Evolutionary conservation across 2,113 vertebrate species (phyloP).

Genomic region (Trichomycterus rosablanca): DNA sequence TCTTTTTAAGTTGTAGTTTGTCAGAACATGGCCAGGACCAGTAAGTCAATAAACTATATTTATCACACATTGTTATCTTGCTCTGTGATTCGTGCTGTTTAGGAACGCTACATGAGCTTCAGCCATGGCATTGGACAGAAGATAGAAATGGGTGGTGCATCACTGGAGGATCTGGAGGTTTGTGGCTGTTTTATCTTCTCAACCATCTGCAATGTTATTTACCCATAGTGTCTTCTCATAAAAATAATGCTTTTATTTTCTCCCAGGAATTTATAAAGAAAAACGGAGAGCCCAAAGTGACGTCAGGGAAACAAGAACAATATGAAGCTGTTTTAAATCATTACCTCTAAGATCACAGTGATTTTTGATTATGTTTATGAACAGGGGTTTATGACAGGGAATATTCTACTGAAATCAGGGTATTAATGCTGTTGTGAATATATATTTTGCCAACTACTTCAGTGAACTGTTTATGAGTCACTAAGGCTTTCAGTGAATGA

Average conservation of each 20-base stretch:
- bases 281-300: constrained; percentile 55
- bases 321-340: constrained; percentile 62
- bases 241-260: constrained; percentile 11
- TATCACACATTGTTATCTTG: constrained; percentile 4
- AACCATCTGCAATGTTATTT: not conserved
- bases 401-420: no score
- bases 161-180: constrained; percentile 62
- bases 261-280: constrained; percentile 56
- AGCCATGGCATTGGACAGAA: constrained; percentile 53
- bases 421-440: no score
- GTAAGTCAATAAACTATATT: no score
- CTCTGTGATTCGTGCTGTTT: constrained; percentile 11
- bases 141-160: constrained; percentile 54
- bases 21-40: no score
- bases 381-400: no score
- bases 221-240: not conserved
- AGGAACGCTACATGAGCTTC: constrained; percentile 62
- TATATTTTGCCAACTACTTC: no score
- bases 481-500: no score
- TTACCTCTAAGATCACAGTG: constrained; percentile 47
- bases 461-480: no score
- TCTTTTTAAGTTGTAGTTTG: no score
- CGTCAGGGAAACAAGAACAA: constrained; percentile 65
- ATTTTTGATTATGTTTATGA: not conserved
- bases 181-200: not conserved